These are phyloP conservation scores for Lepisosteus osseus DNA, from an alignment of 2,113 vertebrate genomes.

Conservation along the genomic window DNA sequence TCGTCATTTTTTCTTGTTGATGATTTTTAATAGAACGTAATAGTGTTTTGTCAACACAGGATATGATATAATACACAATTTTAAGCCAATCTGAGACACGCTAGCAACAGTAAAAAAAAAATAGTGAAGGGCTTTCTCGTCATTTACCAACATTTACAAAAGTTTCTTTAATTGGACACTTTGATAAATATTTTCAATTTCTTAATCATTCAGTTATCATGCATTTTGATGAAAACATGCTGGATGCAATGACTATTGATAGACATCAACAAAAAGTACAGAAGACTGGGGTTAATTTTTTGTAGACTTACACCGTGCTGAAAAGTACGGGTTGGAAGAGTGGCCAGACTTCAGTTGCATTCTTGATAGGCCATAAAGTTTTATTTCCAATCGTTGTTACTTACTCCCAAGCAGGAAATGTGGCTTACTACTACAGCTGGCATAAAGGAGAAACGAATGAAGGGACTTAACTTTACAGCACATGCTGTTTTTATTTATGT, in stretches of 20 bases:
- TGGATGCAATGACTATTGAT: slow-evolving; percentile 15
- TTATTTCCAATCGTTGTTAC: slow-evolving; percentile 45
- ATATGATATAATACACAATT: no score
- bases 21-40: no score
- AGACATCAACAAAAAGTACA: slow-evolving; percentile 22
- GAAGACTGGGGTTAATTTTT: background rate
- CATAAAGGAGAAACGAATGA: slow-evolving; percentile 32
- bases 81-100: no score
- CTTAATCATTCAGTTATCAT: slow-evolving; percentile 15
- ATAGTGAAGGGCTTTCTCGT: no score
- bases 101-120: no score
- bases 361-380: slow-evolving; percentile 42
- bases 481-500: slow-evolving; percentile 9
- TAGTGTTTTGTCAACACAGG: no score
- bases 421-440: slow-evolving; percentile 43
- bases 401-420: slow-evolving; percentile 38
- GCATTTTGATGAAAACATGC: slow-evolving; percentile 25
- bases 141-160: no score
- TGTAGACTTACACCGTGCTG: slow-evolving; percentile 23
- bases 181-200: no score
- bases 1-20: no score
- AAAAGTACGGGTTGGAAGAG: slow-evolving; percentile 12
- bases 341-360: slow-evolving; percentile 32
- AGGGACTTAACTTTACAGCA: slow-evolving; percentile 13
- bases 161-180: no score